Percentiles rank a stretch among this genome's conserved stretches.
Evolutionary conservation across 2,888 invertebrate species (phyloP).

Genomic region (Harpalus rufipes): DNA sequence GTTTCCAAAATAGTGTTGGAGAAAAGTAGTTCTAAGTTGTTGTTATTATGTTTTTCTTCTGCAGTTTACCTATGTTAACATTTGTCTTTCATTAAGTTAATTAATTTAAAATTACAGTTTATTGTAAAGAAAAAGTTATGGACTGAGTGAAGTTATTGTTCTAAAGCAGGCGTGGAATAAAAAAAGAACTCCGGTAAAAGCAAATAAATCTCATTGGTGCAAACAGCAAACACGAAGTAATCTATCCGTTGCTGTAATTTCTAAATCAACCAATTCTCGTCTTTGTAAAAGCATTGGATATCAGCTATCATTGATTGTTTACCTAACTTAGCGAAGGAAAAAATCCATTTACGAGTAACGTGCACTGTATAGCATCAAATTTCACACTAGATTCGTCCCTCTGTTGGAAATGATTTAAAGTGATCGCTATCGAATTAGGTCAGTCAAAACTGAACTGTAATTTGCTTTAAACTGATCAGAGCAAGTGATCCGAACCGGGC

Average conservation of each 20-base stretch:
- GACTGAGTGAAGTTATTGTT: no score
- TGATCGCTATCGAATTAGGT: background rate
- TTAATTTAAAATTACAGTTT: no score
- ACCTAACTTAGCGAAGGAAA: background rate
- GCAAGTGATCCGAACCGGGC: slow-evolving; percentile 33
- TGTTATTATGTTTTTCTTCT: no score
- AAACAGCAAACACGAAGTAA: no score
- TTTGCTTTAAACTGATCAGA: slow-evolving; percentile 32
- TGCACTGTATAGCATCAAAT: background rate
- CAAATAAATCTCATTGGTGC: no score
- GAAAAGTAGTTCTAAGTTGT: no score
- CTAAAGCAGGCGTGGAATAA: no score
- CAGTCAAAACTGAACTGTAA: slow-evolving; percentile 30
- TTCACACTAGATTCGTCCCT: background rate
- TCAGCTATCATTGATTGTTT: background rate
- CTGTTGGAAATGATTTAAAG: background rate
- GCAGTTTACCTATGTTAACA: no score
- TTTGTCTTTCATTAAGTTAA: no score
- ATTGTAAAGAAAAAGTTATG: no score
- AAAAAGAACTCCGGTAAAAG: no score
- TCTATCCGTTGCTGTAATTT: background rate
- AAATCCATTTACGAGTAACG: background rate
- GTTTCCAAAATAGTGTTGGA: no score
- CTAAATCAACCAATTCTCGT: background rate
- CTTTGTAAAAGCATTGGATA: background rate